phyloP scores from a whole-genome alignment of 1,140 invertebrate genomes.

The Macrobrachium rosenbergii region DNA sequence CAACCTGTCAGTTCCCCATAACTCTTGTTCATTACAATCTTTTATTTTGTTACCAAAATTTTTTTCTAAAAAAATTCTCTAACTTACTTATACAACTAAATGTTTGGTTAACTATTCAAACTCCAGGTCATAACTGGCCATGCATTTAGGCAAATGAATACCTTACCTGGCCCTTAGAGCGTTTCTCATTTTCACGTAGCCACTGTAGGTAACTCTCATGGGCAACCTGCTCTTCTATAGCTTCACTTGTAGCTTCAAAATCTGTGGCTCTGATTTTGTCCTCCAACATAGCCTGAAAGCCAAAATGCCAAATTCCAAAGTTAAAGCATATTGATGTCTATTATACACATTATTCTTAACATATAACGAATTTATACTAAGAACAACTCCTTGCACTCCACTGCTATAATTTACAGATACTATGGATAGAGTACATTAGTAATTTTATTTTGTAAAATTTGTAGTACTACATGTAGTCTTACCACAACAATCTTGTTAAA shows the following conservation, averaged over 20 bases:
- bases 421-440: no score
- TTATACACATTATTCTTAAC: slow-evolving; percentile 4
- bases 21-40: no score
- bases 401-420: no score
- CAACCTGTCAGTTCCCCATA: no score
- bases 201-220: slow-evolving; percentile 92
- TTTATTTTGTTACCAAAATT: background rate
- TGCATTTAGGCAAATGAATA: background rate
- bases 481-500: background rate
- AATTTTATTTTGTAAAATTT: no score
- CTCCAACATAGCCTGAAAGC: slow-evolving; percentile 86
- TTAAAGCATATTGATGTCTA: slow-evolving; percentile 65
- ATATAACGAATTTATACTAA: background rate
- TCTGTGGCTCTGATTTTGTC: slow-evolving; percentile 93
- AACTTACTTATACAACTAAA: no score
- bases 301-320: background rate
- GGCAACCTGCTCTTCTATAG: slow-evolving; percentile 91
- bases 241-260: slow-evolving; percentile 94
- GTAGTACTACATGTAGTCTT: background rate
- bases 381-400: no score
- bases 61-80: background rate
- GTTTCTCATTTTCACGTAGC: slow-evolving; percentile 81
- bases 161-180: slow-evolving; percentile 70
- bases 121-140: no score
- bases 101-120: no score